Evolutionary conservation across 1,140 invertebrate genomes (phyloP).

Genomic region (Panonychus citri): DNA sequence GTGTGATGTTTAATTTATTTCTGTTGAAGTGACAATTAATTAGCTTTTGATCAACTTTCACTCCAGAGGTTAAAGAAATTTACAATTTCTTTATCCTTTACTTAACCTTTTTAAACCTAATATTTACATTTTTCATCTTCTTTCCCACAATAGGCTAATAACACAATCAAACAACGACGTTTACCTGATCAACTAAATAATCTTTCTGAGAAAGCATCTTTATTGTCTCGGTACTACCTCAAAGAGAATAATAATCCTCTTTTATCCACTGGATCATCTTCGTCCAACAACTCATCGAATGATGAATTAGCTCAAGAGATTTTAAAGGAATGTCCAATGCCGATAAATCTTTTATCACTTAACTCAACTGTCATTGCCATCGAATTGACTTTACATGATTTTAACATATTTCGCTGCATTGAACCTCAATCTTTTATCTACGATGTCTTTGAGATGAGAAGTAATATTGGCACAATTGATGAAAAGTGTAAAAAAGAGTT

Average conservation of each 20-base stretch:
- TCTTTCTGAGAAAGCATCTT: conserved; percentile 72
- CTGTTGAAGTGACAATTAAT: too few species aligned
- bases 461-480: neutral
- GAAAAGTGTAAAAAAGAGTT: conserved; percentile 1
- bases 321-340: conserved; percentile 2
- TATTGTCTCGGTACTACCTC: conserved; percentile 54
- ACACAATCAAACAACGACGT: conserved; percentile 64
- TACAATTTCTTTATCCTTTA: too few species aligned
- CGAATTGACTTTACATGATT: conserved; percentile 10
- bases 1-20: too few species aligned
- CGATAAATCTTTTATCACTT: conserved; percentile 2
- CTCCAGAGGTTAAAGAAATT: too few species aligned
- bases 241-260: conserved; percentile 46
- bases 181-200: conserved; percentile 84
- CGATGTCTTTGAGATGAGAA: neutral
- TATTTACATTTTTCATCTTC: neutral
- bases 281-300: neutral
- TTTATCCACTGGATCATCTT: conserved; percentile 25
- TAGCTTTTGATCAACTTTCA: too few species aligned
- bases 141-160: neutral
- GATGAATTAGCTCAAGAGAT: conserved; percentile 7
- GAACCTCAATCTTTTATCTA: conserved; percentile 14
- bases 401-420: conserved; percentile 10
- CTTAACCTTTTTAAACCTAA: too few species aligned
- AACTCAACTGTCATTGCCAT: conserved; percentile 6